Conservation (phyloP, 2,888 invertebrate species). For the Noctua janthe region DNA sequence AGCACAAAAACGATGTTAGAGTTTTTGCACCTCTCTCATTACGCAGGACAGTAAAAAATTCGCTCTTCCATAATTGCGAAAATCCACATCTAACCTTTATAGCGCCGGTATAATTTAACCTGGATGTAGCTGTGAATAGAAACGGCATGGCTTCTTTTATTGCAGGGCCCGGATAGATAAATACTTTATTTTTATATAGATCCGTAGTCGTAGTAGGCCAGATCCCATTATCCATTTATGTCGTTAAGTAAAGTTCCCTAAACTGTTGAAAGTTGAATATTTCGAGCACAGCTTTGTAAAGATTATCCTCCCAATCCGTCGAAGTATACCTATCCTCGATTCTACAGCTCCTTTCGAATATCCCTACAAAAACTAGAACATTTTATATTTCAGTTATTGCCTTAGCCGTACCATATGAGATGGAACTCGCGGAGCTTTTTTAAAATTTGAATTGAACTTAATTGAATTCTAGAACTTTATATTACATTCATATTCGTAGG, state of each 20-base stretch:
- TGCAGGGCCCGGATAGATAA: slow-evolving; percentile 65
- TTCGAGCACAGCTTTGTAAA: slow-evolving; percentile 67
- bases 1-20: slow-evolving; percentile 62
- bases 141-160: slow-evolving; percentile 72
- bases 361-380: slow-evolving; percentile 58
- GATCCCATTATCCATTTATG: slow-evolving; percentile 65
- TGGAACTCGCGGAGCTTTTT: slow-evolving; percentile 36
- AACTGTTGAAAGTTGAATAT: slow-evolving; percentile 70
- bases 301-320: slow-evolving; percentile 66
- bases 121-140: slow-evolving; percentile 74
- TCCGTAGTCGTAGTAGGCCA: slow-evolving; percentile 33
- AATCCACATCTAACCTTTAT: slow-evolving; percentile 77
- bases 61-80: slow-evolving; percentile 76
- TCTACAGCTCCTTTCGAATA: slow-evolving; percentile 58
- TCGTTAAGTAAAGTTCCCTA: slow-evolving; percentile 58
- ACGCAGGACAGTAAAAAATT: slow-evolving; percentile 78
- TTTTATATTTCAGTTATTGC: slow-evolving; percentile 67
- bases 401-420: slow-evolving; percentile 46
- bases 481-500: slow-evolving; percentile 15
- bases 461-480: slow-evolving; percentile 39
- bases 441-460: slow-evolving; percentile 49
- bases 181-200: slow-evolving; percentile 62
- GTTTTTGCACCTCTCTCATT: slow-evolving; percentile 77
- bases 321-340: slow-evolving; percentile 47
- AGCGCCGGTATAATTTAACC: slow-evolving; percentile 74